These are phyloP conservation scores for Leptonema lineaticorne DNA, from an alignment of 1,140 invertebrate genomes.

Conservation along the genomic window DNA sequence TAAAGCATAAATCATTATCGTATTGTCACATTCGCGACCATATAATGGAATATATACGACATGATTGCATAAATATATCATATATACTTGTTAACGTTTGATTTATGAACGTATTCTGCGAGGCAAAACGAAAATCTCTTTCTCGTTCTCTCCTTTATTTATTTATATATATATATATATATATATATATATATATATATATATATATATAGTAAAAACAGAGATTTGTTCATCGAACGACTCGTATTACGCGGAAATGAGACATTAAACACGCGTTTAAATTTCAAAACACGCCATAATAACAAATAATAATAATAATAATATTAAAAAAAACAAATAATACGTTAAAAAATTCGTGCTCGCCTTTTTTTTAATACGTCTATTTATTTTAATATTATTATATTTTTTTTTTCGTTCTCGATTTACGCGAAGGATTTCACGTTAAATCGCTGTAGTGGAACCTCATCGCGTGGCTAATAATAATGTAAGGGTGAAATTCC, in stretches of 20 bases:
- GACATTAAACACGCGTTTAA: neutral
- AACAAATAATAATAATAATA: no score
- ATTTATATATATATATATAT: no score
- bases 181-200: no score
- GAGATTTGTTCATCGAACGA: neutral
- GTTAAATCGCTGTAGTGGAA: no score
- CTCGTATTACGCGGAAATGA: neutral
- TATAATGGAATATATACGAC: slow-evolving; percentile 8
- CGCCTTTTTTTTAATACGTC: no score
- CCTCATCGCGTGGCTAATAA: neutral
- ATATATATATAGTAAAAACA: no score
- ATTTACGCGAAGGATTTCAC: no score
- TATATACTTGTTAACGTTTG: slow-evolving; percentile 10
- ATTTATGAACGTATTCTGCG: neutral
- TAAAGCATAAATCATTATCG: slow-evolving; percentile 18
- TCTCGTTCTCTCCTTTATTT: no score
- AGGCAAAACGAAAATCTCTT: neutral
- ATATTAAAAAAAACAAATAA: no score
- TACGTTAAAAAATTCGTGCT: no score
- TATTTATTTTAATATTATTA: neutral
- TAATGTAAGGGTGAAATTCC: slow-evolving; percentile 4
- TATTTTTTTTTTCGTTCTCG: no score
- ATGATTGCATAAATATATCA: no score
- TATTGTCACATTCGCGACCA: slow-evolving; percentile 7
- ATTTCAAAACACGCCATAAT: neutral